phyloP scores from a whole-genome alignment of 2,113 vertebrate species.

The Tragelaphus buxtoni region DNA sequence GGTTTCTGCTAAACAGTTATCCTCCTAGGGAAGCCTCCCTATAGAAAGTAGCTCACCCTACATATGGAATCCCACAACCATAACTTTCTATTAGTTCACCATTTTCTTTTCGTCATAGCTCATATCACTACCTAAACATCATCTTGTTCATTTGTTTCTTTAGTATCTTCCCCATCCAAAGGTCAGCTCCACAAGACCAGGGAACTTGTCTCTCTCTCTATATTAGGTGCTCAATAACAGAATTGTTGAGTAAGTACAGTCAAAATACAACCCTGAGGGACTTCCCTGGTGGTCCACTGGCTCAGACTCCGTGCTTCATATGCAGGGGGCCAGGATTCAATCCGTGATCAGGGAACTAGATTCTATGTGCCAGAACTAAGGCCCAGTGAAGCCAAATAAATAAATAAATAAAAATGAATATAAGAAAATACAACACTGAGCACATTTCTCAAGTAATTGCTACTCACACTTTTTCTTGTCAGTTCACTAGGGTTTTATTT shows the following conservation, averaged over 20 bases:
- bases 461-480: background rate
- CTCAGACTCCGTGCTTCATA: background rate
- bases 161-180: background rate
- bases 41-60: background rate
- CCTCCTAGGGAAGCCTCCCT: background rate
- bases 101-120: background rate
- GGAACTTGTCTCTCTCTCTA: background rate
- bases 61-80: background rate
- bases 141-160: background rate
- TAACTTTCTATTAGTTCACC: background rate
- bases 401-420: background rate
- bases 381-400: background rate
- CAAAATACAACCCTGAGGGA: background rate
- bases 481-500: slow-evolving; percentile 29
- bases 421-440: background rate
- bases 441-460: background rate
- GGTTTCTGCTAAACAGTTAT: background rate
- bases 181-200: background rate
- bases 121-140: background rate
- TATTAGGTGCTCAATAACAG: background rate
- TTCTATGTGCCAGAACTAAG: background rate
- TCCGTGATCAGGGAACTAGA: background rate
- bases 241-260: background rate
- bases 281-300: background rate
- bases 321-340: background rate